phyloP scores from a whole-genome alignment of 2,113 vertebrate species.

The Bagarius yarrelli region DNA sequence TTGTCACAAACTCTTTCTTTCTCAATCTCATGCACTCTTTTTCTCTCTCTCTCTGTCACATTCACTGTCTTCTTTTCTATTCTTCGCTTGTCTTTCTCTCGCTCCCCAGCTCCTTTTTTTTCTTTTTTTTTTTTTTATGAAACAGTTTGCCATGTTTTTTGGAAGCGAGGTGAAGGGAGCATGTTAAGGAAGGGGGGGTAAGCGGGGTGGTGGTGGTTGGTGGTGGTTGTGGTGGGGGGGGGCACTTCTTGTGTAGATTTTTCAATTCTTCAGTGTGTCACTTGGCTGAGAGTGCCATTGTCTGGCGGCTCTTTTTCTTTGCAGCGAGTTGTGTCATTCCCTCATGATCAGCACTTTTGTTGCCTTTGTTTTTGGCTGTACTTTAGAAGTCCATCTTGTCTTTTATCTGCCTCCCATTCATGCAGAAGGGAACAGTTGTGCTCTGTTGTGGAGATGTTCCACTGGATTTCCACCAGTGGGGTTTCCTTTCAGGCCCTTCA shows the following conservation, averaged over 20 bases:
- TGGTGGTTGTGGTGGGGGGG: slow-evolving; percentile 66
- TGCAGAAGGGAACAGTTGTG: slow-evolving; percentile 99
- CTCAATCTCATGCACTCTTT: neutral
- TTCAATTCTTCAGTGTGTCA: slow-evolving; percentile 97
- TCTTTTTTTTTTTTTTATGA: slow-evolving; percentile 68
- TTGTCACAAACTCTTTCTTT: no score
- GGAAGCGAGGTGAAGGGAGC: slow-evolving; percentile 47
- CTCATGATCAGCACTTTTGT: slow-evolving; percentile 99
- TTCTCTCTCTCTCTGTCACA: slow-evolving; percentile 57
- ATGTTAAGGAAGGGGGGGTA: neutral
- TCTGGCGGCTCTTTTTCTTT: slow-evolving; percentile 76
- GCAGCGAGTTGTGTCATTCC: slow-evolving; percentile 95
- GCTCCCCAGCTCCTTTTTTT: slow-evolving; percentile 31
- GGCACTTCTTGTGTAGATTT: slow-evolving; percentile 95
- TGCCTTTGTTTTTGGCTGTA: slow-evolving; percentile 97
- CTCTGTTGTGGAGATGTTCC: slow-evolving; percentile 99
- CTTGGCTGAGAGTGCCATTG: slow-evolving; percentile 91
- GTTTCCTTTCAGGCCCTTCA: slow-evolving; percentile 97
- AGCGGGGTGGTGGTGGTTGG: slow-evolving; percentile 50
- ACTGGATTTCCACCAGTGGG: slow-evolving; percentile 99
- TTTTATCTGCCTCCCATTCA: slow-evolving; percentile 99
- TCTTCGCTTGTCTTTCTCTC: slow-evolving; percentile 11
- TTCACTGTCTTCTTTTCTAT: neutral
- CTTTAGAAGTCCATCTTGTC: slow-evolving; percentile 99
- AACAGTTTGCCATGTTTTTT: slow-evolving; percentile 69